These are phyloP conservation scores for Plotosus lineatus DNA, from an alignment of 2,113 vertebrate species.

Conservation along the genomic window DNA sequence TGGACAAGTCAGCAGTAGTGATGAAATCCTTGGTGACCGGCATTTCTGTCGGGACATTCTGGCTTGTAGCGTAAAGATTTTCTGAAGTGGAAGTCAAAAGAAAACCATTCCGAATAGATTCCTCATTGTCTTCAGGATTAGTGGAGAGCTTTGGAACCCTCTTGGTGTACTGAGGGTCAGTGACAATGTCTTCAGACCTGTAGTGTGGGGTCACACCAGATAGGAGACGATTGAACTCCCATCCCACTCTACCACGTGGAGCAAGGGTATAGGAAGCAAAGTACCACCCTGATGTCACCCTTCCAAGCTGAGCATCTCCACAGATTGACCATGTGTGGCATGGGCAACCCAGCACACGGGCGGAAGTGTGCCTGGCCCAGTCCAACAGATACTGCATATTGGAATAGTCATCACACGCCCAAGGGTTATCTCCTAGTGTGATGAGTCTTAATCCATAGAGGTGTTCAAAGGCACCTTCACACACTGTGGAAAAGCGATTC, in stretches of 20 bases:
- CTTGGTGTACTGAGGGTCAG: conserved; percentile 40
- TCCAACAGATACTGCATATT: conserved; percentile 77
- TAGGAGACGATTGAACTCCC: conserved; percentile 21
- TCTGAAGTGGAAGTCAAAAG: conserved; percentile 28
- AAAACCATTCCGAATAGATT: conserved; percentile 28
- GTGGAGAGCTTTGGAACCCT: conserved; percentile 25
- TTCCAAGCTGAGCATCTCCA: conserved; percentile 55
- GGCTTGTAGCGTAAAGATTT: conserved; percentile 23
- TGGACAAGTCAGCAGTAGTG: conserved; percentile 39
- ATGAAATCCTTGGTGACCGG: conserved; percentile 31
- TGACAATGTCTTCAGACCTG: conserved; percentile 57
- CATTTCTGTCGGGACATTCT: neutral
- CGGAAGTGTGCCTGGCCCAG: conserved; percentile 78
- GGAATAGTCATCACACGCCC: conserved; percentile 79
- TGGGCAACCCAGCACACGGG: conserved; percentile 78
- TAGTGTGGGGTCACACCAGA: conserved; percentile 45
- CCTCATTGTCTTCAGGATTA: neutral
- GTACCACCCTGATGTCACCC: conserved; percentile 64
- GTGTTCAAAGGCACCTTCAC: conserved; percentile 78
- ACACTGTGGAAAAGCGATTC: conserved; percentile 86
- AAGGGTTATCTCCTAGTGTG: conserved; percentile 86
- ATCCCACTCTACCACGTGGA: conserved; percentile 52
- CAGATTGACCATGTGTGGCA: conserved; percentile 74
- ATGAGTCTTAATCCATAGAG: conserved; percentile 76
- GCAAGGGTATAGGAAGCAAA: conserved; percentile 65